Percentiles rank a stretch among this genome's conserved stretches.
Conservation (phyloP, 2,888 invertebrate genomes). For the Macrosiphum euphorbiae region DNA sequence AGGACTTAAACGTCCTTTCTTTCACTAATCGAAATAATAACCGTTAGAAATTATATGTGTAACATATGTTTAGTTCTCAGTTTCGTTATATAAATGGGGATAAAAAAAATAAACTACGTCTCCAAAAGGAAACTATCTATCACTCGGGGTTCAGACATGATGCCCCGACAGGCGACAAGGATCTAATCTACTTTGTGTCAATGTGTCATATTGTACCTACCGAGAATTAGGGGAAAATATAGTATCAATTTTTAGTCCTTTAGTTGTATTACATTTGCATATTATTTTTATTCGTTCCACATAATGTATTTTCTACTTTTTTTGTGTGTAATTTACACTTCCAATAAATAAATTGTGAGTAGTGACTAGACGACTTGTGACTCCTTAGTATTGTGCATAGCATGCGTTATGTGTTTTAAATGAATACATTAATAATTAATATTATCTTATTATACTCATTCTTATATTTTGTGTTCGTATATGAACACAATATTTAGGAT, state of each 20-base stretch:
- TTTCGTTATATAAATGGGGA: neutral
- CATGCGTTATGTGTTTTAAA: neutral
- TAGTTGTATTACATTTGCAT: neutral
- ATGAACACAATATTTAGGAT: neutral
- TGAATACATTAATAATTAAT: neutral
- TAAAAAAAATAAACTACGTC: neutral
- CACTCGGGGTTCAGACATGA: neutral
- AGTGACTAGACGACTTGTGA: too few species aligned
- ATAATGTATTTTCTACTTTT: neutral
- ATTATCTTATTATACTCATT: neutral
- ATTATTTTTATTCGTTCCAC: neutral
- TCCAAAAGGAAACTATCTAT: constrained; percentile 28
- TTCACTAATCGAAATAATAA: neutral
- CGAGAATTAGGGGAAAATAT: neutral
- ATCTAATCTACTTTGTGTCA: neutral
- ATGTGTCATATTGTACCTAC: constrained; percentile 3
- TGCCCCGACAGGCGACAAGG: neutral
- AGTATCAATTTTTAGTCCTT: constrained; percentile 18
- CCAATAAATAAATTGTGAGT: neutral
- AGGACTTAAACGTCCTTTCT: neutral
- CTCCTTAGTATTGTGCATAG: too few species aligned
- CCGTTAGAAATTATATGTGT: neutral
- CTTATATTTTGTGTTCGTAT: neutral
- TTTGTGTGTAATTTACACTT: neutral
- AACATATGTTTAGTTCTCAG: neutral